Evolutionary conservation across 2,113 vertebrate genomes (phyloP).

Genomic region (Phyllopteryx taeniolatus): DNA sequence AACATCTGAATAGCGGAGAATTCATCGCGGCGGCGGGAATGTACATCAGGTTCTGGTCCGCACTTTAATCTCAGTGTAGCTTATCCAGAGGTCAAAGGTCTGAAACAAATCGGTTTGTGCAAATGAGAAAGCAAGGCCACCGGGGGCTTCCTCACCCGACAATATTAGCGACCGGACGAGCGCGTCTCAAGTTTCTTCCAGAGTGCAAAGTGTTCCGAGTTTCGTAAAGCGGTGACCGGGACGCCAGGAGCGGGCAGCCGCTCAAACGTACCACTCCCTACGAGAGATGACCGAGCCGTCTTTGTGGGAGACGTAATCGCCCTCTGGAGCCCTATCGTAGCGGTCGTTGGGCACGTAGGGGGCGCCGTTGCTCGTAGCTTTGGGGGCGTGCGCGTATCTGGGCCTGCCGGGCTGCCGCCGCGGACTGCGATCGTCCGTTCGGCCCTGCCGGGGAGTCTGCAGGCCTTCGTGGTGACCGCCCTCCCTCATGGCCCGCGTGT

Average conservation of each 20-base stretch:
- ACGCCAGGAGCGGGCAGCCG: conserved; percentile 15
- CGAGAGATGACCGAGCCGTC: conserved; percentile 97
- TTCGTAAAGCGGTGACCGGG: conserved; percentile 6
- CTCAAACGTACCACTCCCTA: conserved; percentile 95
- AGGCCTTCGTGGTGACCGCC: conserved; percentile 51
- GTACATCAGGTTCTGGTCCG: not conserved
- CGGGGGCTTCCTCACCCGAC: conserved; percentile 19
- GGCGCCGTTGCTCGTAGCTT: conserved; percentile 71
- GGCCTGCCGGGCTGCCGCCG: conserved; percentile 74
- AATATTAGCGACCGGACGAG: conserved; percentile 24
- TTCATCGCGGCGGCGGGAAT: not conserved
- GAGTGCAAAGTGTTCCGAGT: conserved; percentile 25
- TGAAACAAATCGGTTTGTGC: conserved; percentile 12
- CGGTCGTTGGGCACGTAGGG: conserved; percentile 83
- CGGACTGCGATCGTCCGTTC: conserved; percentile 72
- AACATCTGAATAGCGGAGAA: conserved; percentile 13
- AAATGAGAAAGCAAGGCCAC: conserved; percentile 14
- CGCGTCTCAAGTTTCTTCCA: conserved; percentile 42
- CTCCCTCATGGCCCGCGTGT: conserved; percentile 73
- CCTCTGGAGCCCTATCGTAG: conserved; percentile 84
- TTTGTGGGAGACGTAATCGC: conserved; percentile 93
- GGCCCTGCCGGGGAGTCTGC: conserved; percentile 52
- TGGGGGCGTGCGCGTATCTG: conserved; percentile 69
- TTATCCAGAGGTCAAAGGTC: conserved; percentile 15
- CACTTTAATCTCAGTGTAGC: conserved; percentile 10